A percentile compares a stretch with the other conserved stretches of the same genome.
phyloP scores from a whole-genome alignment of 2,113 vertebrate genomes.

The Muntiacus reevesi region DNA sequence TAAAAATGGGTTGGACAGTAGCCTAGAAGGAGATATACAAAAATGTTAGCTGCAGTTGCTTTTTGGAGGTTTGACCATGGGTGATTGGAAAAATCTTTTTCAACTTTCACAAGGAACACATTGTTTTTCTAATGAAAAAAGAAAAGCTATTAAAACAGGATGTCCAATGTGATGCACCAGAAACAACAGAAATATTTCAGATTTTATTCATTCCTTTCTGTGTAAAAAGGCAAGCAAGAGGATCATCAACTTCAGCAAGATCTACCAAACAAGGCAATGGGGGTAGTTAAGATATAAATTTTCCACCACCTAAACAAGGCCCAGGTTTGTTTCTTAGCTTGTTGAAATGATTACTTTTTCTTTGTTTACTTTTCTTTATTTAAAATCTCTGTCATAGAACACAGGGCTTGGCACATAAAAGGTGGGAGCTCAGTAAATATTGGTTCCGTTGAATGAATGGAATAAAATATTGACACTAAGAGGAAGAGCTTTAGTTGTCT shows the following conservation, averaged over 20 bases:
- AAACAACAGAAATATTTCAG: constrained; percentile 1
- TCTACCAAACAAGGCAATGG: not conserved
- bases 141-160: not conserved
- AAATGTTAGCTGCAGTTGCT: not conserved
- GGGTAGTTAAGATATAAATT: not conserved
- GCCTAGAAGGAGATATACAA: not conserved
- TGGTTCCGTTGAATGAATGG: not conserved
- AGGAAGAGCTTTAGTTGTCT: not conserved
- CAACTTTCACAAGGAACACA: not conserved
- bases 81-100: not conserved
- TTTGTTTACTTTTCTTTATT: not conserved
- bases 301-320: not conserved
- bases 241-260: not conserved
- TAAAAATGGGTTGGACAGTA: not conserved
- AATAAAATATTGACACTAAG: not conserved
- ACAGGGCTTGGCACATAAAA: not conserved
- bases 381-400: not conserved
- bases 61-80: not conserved
- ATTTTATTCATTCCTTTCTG: not conserved
- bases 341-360: not conserved
- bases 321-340: not conserved
- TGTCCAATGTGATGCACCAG: not conserved
- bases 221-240: not conserved
- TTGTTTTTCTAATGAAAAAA: constrained; percentile 1
- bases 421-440: constrained; percentile 27